These are phyloP conservation scores for Anomalospiza imberbis DNA, from an alignment of 2,797 vertebrate species.

Conservation along the genomic window DNA sequence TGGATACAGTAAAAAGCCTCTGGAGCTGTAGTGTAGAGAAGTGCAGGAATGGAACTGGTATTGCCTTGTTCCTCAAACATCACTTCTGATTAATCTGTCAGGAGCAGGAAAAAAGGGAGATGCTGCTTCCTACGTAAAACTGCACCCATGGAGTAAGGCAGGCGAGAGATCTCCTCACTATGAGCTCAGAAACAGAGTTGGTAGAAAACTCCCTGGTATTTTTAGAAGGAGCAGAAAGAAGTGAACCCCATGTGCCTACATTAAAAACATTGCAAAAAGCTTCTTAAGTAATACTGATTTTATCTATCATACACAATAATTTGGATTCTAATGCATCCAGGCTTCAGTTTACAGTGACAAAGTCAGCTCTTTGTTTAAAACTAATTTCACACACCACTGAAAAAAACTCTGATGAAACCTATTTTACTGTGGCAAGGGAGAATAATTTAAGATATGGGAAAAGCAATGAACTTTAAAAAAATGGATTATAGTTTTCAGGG, in stretches of 20 bases:
- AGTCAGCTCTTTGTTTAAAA: slow-evolving; percentile 8
- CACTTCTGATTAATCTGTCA: background rate
- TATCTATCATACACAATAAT: background rate
- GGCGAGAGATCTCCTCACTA: background rate
- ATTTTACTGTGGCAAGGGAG: background rate
- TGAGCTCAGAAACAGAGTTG: background rate
- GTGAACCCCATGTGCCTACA: background rate
- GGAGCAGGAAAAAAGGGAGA: background rate
- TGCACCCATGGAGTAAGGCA: background rate
- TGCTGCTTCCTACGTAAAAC: rapidly evolving
- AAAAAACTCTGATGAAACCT: background rate
- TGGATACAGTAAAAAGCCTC: background rate
- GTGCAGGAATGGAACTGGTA: background rate
- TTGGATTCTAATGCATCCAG: background rate
- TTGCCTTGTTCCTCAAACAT: background rate
- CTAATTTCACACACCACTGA: slow-evolving; percentile 39
- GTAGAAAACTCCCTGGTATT: background rate
- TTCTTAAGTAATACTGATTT: background rate
- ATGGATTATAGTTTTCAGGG: background rate
- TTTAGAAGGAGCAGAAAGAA: background rate
- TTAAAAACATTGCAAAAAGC: background rate
- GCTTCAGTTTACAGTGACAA: background rate
- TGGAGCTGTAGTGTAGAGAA: background rate
- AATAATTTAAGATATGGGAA: slow-evolving; percentile 2
- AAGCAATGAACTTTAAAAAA: background rate